A percentile compares a stretch with the other conserved stretches of the same genome.
These are phyloP conservation scores for Dasypolia templi DNA, from an alignment of 2,888 invertebrate genomes.

Conservation along the genomic window DNA sequence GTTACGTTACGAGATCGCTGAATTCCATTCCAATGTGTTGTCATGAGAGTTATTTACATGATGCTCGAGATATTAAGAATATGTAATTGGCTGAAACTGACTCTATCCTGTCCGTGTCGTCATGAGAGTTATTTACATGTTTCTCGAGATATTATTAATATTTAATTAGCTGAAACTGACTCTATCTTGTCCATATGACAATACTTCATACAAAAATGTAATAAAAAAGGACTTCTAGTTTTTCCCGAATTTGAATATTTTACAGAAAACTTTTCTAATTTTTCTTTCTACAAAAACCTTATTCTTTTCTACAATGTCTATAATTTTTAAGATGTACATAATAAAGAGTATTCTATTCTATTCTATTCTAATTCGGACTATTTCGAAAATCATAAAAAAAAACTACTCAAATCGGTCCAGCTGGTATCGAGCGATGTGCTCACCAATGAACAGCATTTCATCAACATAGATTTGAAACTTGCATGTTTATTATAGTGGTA, in stretches of 20 bases:
- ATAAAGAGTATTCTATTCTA: too few relatives aligned
- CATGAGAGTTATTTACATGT: neutral
- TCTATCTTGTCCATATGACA: neutral
- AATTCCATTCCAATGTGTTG: constrained; percentile 22
- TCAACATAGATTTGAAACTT: neutral
- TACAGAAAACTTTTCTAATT: neutral
- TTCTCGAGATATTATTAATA: neutral
- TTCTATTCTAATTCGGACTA: too few relatives aligned
- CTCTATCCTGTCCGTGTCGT: neutral
- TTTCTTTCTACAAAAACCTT: neutral
- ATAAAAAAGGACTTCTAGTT: neutral
- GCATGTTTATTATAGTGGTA: neutral
- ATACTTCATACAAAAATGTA: neutral
- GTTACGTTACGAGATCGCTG: constrained; percentile 20
- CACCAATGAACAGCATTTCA: neutral
- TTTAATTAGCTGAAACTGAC: neutral
- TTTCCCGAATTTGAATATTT: neutral
- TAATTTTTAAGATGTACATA: too few relatives aligned
- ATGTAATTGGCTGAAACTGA: neutral
- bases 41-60: neutral
- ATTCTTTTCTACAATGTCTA: too few relatives aligned
- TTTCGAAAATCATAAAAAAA: neutral
- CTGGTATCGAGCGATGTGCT: too few relatives aligned
- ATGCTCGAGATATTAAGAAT: too few relatives aligned
- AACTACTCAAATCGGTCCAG: neutral